A percentile compares a stretch with the other conserved stretches of the same genome.
These are phyloP conservation scores for Plagiodera versicolora DNA, from an alignment of 2,888 invertebrate genomes.

Conservation along the genomic window DNA sequence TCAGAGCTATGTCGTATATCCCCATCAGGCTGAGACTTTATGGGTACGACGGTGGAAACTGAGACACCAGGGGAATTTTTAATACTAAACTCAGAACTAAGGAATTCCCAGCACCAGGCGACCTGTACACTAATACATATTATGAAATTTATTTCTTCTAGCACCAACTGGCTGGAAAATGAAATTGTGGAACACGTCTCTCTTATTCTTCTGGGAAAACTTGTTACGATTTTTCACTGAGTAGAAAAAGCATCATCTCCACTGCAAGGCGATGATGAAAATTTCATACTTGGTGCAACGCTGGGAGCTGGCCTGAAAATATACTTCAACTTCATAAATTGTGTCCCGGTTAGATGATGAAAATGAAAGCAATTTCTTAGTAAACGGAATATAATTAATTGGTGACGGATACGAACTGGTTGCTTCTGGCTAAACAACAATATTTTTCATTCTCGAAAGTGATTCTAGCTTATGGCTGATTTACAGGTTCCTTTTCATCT, in stretches of 20 bases:
- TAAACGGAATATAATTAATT: too few species aligned
- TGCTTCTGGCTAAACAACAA: too few species aligned
- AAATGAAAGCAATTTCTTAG: too few species aligned
- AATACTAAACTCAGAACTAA: neutral
- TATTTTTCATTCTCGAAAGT: too few species aligned
- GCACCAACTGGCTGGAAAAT: slow-evolving; percentile 10
- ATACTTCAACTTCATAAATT: neutral
- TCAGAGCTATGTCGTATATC: too few species aligned
- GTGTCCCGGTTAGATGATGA: too few species aligned
- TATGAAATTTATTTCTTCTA: slow-evolving; percentile 7
- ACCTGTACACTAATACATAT: slow-evolving; percentile 5
- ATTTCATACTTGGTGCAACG: neutral
- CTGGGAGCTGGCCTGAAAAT: neutral
- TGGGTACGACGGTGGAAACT: slow-evolving; percentile 3
- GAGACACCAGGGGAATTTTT: slow-evolving; percentile 6
- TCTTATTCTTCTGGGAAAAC: slow-evolving; percentile 12
- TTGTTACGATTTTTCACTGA: neutral
- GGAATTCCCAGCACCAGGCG: slow-evolving; percentile 1
- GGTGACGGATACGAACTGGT: too few species aligned
- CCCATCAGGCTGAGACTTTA: slow-evolving; percentile 9
- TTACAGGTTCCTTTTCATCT: too few species aligned
- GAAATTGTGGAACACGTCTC: slow-evolving; percentile 6
- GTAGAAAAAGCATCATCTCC: neutral
- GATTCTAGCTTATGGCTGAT: too few species aligned
- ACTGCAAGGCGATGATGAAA: neutral